phyloP scores from a whole-genome alignment of 2,888 invertebrate species.

The Pterobdella sp. region DNA sequence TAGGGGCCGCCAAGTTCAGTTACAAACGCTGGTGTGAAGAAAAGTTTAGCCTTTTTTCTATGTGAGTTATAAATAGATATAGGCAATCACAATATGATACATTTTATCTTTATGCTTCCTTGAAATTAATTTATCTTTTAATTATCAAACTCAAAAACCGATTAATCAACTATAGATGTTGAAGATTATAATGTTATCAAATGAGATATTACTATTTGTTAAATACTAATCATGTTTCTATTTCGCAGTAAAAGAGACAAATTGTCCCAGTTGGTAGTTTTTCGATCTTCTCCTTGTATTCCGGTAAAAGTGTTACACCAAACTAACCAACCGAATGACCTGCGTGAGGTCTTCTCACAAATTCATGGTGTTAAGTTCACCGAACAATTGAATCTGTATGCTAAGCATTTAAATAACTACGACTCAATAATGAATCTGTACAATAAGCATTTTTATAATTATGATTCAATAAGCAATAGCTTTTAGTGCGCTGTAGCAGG shows the following conservation, averaged over 20 bases:
- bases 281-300: not conserved
- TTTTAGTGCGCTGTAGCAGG: too few relatives aligned
- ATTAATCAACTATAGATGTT: too few relatives aligned
- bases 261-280: not conserved
- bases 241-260: not conserved
- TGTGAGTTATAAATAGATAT: not conserved
- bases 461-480: too few relatives aligned
- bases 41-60: not conserved
- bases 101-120: too few relatives aligned
- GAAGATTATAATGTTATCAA: too few relatives aligned
- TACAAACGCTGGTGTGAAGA: slow-evolving; percentile 16
- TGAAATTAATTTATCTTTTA: too few relatives aligned
- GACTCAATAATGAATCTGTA: too few relatives aligned
- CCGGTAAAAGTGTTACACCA: not conserved
- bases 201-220: too few relatives aligned
- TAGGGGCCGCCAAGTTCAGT: slow-evolving; percentile 15
- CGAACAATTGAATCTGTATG: not conserved
- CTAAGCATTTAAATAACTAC: too few relatives aligned
- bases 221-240: too few relatives aligned
- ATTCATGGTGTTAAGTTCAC: not conserved
- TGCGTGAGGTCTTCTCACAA: not conserved
- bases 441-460: too few relatives aligned
- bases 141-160: too few relatives aligned
- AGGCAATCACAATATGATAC: not conserved
- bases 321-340: not conserved